Evolutionary conservation across 1,140 invertebrate species (phyloP).

Genomic region (Ips nitidus): DNA sequence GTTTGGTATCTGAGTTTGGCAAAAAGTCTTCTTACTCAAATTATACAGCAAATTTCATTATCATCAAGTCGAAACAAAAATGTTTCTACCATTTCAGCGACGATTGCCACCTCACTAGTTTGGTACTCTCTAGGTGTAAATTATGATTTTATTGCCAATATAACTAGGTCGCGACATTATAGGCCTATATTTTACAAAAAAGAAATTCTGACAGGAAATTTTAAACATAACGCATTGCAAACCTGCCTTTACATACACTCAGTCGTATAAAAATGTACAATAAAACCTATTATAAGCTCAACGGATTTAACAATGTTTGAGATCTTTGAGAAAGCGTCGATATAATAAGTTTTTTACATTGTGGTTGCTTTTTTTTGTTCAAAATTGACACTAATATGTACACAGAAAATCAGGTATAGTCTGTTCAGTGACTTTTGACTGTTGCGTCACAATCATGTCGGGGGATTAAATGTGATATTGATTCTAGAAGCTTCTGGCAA

Average conservation of each 20-base stretch:
- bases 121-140: no score
- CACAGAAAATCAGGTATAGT: no score
- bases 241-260: background rate
- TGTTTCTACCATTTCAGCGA: conserved; percentile 3
- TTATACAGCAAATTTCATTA: background rate
- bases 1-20: background rate
- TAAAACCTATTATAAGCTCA: background rate
- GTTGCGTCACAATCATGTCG: no score
- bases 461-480: no score
- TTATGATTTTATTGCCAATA: no score
- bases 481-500: background rate
- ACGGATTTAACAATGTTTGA: background rate
- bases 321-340: conserved; percentile 11
- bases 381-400: no score
- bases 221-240: background rate
- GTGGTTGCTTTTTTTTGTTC: background rate
- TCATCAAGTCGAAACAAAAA: conserved; percentile 3
- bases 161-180: background rate
- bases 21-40: background rate
- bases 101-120: background rate
- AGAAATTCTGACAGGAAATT: conserved; percentile 1
- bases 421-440: no score
- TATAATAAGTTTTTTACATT: background rate
- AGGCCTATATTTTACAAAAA: conserved; percentile 1
- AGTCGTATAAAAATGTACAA: conserved; percentile 5